phyloP scores from a whole-genome alignment of 2,113 vertebrate genomes.

The Anhinga anhinga region DNA sequence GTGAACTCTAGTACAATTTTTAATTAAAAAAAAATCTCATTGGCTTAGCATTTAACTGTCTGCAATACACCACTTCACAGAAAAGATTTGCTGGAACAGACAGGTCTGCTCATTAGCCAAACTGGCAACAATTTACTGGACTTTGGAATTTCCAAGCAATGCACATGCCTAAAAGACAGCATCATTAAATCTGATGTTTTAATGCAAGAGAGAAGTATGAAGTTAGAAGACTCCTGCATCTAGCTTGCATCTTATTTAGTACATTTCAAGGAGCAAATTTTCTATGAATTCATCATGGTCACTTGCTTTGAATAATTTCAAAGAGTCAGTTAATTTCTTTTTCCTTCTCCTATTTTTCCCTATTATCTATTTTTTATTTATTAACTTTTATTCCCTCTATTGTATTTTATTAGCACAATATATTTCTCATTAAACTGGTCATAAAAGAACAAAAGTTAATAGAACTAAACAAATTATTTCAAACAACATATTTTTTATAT shows the following conservation, averaged over 20 bases:
- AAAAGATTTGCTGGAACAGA: not conserved
- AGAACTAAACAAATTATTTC: not conserved
- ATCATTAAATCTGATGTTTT: not conserved
- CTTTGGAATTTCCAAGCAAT: not conserved
- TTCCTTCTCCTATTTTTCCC: not conserved
- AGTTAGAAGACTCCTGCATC: not conserved
- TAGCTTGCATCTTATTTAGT: not conserved
- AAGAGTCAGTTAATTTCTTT: not conserved
- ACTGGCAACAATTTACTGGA: not conserved
- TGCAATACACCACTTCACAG: not conserved
- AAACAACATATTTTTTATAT: not conserved
- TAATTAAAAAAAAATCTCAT: not conserved
- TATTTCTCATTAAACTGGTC: not conserved
- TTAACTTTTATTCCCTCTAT: not conserved
- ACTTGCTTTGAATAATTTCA: not conserved
- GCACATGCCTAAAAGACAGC: not conserved
- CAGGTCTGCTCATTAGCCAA: not conserved
- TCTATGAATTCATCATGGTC: not conserved
- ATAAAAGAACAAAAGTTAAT: not conserved
- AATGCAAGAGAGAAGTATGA: not conserved
- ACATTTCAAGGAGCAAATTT: not conserved
- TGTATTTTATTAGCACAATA: not conserved
- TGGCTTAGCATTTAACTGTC: not conserved
- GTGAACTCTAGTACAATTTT: not conserved
- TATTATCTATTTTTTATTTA: not conserved